These are phyloP conservation scores for Propithecus coquereli DNA, from an alignment of 2,113 vertebrate genomes.

Conservation along the genomic window DNA sequence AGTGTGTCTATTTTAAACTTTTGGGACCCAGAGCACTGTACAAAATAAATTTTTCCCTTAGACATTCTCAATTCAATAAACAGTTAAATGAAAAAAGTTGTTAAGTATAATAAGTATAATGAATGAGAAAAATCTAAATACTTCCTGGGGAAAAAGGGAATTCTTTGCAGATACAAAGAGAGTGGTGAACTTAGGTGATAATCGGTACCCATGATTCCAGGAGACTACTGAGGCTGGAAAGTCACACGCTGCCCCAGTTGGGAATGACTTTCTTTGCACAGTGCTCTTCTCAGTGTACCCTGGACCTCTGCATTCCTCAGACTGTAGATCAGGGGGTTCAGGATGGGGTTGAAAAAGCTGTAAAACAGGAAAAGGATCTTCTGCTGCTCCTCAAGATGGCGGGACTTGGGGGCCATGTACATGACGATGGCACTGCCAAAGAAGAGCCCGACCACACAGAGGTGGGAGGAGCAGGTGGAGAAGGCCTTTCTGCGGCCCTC, in stretches of 20 bases:
- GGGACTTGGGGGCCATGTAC: background rate
- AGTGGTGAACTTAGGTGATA: background rate
- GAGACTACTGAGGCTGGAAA: background rate
- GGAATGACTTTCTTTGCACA: background rate
- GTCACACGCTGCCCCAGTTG: background rate
- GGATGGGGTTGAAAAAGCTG: background rate
- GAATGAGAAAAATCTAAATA: background rate
- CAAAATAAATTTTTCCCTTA: background rate
- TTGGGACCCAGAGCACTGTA: background rate
- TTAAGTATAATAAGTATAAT: background rate
- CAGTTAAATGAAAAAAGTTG: background rate
- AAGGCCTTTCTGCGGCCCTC: slow-evolving; percentile 54
- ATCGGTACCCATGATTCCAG: background rate
- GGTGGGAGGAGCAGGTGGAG: slow-evolving; percentile 57
- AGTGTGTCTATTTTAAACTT: background rate
- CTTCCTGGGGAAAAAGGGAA: background rate
- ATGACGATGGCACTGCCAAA: background rate
- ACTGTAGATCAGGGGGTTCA: slow-evolving; percentile 36
- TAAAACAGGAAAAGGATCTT: slow-evolving; percentile 15
- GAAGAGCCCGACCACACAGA: background rate
- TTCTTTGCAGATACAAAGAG: background rate
- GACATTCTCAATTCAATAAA: background rate
- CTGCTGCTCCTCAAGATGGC: background rate
- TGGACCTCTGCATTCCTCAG: background rate
- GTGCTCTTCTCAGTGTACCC: background rate